These are phyloP conservation scores for Chymomyza procnemis DNA, from an alignment of 2,888 invertebrate genomes.

Conservation along the genomic window DNA sequence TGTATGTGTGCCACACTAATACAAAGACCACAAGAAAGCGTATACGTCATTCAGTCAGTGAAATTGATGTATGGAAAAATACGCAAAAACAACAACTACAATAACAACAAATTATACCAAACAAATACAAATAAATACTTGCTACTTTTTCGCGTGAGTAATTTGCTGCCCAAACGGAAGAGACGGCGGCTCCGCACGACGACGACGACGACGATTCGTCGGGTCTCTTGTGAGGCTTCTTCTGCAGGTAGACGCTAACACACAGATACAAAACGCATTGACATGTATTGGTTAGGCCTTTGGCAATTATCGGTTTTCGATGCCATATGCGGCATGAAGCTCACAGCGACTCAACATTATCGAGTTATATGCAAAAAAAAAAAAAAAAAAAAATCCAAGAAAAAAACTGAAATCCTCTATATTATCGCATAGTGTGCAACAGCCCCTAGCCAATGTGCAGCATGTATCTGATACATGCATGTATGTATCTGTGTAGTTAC, in stretches of 20 bases:
- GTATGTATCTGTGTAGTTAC: not conserved
- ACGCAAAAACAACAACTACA: constrained; percentile 41
- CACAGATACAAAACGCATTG: constrained; percentile 12
- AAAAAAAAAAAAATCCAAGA: not conserved
- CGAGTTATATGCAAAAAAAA: not conserved
- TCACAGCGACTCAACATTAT: constrained; percentile 15
- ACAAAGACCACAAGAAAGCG: constrained; percentile 51
- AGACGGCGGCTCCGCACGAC: not conserved
- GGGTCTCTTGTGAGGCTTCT: constrained; percentile 64
- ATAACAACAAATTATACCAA: constrained; percentile 15
- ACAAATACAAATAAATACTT: constrained; percentile 31
- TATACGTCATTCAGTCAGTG: constrained; percentile 57
- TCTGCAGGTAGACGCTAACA: constrained; percentile 59
- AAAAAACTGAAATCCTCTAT: constrained; percentile 7
- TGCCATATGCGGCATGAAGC: constrained; percentile 69
- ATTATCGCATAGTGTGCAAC: constrained; percentile 29
- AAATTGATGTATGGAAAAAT: constrained; percentile 37
- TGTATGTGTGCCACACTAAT: not conserved
- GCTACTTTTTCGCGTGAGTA: constrained; percentile 72
- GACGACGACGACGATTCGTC: not conserved
- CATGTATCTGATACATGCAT: constrained; percentile 1
- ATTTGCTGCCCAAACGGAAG: constrained; percentile 52
- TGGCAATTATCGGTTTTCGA: constrained; percentile 73
- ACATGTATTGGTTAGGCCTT: constrained; percentile 36
- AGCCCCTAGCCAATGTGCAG: constrained; percentile 45